Evolutionary conservation across 1,140 invertebrate species (phyloP), one percentile per base, ranked within the genome.

Genomic region (Achatina immaculata): DNA sequence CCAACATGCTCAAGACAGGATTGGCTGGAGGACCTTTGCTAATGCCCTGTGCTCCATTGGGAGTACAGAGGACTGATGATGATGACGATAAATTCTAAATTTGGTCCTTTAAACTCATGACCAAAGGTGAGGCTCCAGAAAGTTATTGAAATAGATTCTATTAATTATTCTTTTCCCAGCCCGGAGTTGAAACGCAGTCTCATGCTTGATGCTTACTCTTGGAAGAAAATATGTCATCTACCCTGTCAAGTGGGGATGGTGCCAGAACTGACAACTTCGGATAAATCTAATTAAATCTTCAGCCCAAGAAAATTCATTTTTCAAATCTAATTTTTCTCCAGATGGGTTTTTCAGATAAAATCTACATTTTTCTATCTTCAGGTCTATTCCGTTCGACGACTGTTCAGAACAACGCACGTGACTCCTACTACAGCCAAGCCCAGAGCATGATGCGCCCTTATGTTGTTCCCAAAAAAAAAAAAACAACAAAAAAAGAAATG

Each of bases 321-420:
- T 19, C 31, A 51, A 34, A 31, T 31, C 31, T 38, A 36, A 31
- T 62, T 24, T 9, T 51, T 14, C 24, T 62, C 24, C 58, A 28
- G 58, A 58, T 19, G 2, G 24, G 9, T 76, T 51, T 19, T 36
- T 76, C 31, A 4, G 11, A 58, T 31, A n/a, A 76, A 11, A 36
- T 40, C 3, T n/a, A 4, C 31, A 7, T 55, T 1, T 74, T 45
- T 74, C 24, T 28, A 51, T 51, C 31, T 76, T 38, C 55, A 76
- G 74, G 74, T 76, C 38, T 76, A 40, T 43, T 62, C 74, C 6
- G 94, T 98, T 16, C 93, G 95, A 83, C 96, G 96, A 92, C 92
- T 98, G 2, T 98, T 98, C 90, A 94, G 96, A 83, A 94, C 94
- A 0, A 95, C 95, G 88, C 93, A 93, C 68, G 90, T 89, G 19